Conservation (phyloP, 2,888 invertebrate genomes). For the Cantharis flavilabris region DNA sequence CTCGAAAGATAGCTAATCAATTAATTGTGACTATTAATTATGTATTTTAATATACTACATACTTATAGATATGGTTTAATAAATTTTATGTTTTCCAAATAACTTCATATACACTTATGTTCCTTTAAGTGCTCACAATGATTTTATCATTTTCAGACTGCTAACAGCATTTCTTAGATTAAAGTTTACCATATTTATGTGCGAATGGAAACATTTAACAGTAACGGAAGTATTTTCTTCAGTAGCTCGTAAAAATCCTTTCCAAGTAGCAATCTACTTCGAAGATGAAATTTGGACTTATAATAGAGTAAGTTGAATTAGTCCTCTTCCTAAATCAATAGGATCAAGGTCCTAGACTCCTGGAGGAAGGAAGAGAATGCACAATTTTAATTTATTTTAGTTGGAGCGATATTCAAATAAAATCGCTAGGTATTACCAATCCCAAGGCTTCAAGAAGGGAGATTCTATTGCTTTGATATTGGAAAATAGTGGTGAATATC, state of each 20-base stretch:
- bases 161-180: not conserved
- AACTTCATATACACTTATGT: not conserved
- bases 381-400: slow-evolving; percentile 54
- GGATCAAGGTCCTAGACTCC: not conserved
- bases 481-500: slow-evolving; percentile 87
- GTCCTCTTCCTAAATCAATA: not conserved
- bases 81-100: not conserved
- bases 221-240: slow-evolving; percentile 63
- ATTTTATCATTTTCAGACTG: not conserved
- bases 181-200: slow-evolving; percentile 34
- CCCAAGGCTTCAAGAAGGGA: slow-evolving; percentile 75
- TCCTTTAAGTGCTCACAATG: not conserved
- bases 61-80: not conserved
- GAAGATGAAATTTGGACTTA: slow-evolving; percentile 71
- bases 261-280: slow-evolving; percentile 73
- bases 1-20: not conserved
- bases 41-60: not conserved
- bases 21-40: not conserved
- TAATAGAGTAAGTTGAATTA: slow-evolving; percentile 59
- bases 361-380: not conserved
- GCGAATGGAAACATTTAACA: slow-evolving; percentile 60
- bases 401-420: slow-evolving; percentile 82
- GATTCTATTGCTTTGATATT: slow-evolving; percentile 88
- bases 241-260: slow-evolving; percentile 59
- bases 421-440: slow-evolving; percentile 75